Conservation (phyloP, 92 coral and sea anemone species). For the Epizoanthus rinbou region DNA sequence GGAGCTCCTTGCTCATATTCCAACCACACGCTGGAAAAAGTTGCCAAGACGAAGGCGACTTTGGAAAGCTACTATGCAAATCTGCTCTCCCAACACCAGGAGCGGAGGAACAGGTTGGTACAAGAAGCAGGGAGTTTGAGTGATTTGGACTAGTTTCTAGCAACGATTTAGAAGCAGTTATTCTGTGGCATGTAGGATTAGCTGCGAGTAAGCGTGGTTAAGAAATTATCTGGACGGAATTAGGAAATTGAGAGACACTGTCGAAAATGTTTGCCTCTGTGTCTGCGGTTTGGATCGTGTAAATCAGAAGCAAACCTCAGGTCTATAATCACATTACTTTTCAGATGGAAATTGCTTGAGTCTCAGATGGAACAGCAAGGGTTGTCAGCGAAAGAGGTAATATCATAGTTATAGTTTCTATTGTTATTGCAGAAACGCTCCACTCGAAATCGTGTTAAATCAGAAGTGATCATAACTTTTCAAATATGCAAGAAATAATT, state of each 20-base stretch:
- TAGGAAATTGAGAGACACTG: background rate
- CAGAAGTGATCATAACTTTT: background rate
- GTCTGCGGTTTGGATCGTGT: slow-evolving; percentile 37
- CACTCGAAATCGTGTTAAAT: background rate
- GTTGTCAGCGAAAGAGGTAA: slow-evolving; percentile 81
- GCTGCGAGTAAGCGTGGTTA: background rate
- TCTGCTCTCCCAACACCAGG: slow-evolving; percentile 90
- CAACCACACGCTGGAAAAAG: slow-evolving; percentile 96
- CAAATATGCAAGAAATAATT: background rate
- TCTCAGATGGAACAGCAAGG: slow-evolving; percentile 91
- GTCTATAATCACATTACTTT: slow-evolving; percentile 27
- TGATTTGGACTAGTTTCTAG: background rate
- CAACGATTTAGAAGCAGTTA: background rate
- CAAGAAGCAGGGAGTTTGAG: background rate
- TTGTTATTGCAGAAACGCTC: background rate
- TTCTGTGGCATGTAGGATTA: background rate
- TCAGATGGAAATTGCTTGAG: slow-evolving; percentile 79
- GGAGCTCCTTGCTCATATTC: slow-evolving; percentile 84
- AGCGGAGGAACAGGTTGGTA: slow-evolving; percentile 85
- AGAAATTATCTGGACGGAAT: slow-evolving; percentile 2
- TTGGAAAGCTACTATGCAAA: slow-evolving; percentile 93
- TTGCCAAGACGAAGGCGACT: slow-evolving; percentile 94
- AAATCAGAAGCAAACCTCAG: slow-evolving; percentile 13
- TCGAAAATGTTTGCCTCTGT: background rate
- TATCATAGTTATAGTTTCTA: background rate